phyloP scores from a whole-genome alignment of 2,113 vertebrate genomes.

The Noctilio leporinus region DNA sequence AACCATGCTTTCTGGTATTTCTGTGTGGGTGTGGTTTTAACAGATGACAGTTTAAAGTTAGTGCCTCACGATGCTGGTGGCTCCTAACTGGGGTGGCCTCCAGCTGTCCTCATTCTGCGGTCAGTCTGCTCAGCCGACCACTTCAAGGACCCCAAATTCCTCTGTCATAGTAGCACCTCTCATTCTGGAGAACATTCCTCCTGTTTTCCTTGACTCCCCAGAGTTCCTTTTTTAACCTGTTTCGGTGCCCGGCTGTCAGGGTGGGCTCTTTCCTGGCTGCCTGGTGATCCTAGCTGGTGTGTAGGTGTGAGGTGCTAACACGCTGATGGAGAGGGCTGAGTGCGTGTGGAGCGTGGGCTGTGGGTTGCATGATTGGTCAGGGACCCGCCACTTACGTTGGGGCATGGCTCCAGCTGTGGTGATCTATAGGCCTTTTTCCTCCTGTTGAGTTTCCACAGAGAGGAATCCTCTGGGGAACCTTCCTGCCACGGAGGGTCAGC shows the following conservation, averaged over 20 bases:
- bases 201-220: neutral
- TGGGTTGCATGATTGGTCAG: neutral
- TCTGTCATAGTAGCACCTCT: neutral
- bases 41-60: neutral
- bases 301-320: neutral
- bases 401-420: neutral
- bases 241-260: neutral
- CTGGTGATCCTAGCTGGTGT: neutral
- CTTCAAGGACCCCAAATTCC: neutral
- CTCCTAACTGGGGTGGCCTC: neutral
- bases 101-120: neutral
- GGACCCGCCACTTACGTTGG: neutral
- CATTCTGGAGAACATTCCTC: neutral
- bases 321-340: neutral
- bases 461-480: neutral
- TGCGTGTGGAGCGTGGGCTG: neutral
- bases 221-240: neutral
- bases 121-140: neutral
- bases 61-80: neutral
- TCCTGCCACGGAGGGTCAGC: rapidly evolving
- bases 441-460: neutral
- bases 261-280: neutral
- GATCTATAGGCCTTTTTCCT: neutral
- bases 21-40: neutral
- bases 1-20: no score